These are phyloP conservation scores for Ormyrus nitidulus DNA, from an alignment of 2,888 invertebrate species.

Conservation along the genomic window DNA sequence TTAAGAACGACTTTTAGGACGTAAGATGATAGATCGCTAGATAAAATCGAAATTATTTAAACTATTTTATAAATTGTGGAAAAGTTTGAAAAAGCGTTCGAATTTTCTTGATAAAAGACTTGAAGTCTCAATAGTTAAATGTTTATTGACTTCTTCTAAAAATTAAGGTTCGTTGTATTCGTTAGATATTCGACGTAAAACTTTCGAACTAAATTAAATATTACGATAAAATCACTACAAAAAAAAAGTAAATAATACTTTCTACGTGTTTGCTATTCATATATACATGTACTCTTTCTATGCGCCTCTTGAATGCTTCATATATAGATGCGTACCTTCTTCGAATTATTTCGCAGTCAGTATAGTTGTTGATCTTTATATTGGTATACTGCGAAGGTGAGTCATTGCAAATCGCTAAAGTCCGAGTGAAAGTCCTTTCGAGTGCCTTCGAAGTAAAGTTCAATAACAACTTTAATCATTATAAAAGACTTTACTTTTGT, in stretches of 20 bases:
- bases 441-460: constrained; percentile 25
- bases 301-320: constrained; percentile 36
- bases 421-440: constrained; percentile 39
- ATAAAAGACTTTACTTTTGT: neutral
- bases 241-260: constrained; percentile 6
- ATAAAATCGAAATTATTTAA: constrained; percentile 46
- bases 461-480: neutral
- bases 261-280: constrained; percentile 37
- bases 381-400: constrained; percentile 19
- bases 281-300: constrained; percentile 32
- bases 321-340: constrained; percentile 37
- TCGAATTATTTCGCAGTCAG: constrained; percentile 40
- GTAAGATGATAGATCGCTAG: constrained; percentile 55
- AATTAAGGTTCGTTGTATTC: neutral
- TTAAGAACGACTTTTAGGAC: constrained; percentile 64
- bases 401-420: constrained; percentile 29
- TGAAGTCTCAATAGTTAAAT: neutral
- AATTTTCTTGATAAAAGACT: constrained; percentile 1
- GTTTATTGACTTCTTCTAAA: neutral
- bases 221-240: neutral
- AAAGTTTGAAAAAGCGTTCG: neutral
- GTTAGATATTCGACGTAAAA: constrained; percentile 2
- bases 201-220: constrained; percentile 2
- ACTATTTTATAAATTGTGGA: constrained; percentile 25
- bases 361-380: constrained; percentile 34